A percentile compares a stretch with the other conserved stretches of the same genome.
These are phyloP conservation scores for Trichogramma pretiosum DNA, from an alignment of 1,140 invertebrate species.

Conservation along the genomic window DNA sequence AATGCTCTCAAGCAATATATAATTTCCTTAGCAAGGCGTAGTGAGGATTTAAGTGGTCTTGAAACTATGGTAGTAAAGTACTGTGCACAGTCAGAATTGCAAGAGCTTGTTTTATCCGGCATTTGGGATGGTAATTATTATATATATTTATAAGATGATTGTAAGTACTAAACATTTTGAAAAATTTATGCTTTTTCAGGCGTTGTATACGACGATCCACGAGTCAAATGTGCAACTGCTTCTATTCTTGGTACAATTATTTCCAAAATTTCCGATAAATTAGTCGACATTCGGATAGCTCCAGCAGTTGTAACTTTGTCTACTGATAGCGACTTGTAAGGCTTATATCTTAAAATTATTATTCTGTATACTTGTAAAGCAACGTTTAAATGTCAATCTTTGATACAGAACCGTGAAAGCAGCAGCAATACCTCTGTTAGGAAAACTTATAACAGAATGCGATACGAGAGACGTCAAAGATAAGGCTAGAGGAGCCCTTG, in stretches of 20 bases:
- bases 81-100: slow-evolving; percentile 42
- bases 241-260: slow-evolving; percentile 54
- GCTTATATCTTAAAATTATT: slow-evolving; percentile 6
- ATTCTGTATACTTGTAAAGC: neutral
- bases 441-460: slow-evolving; percentile 55
- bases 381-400: neutral
- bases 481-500: slow-evolving; percentile 63
- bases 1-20: slow-evolving; percentile 36
- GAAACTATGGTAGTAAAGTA: slow-evolving; percentile 49
- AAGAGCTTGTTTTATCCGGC: slow-evolving; percentile 54
- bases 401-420: slow-evolving; percentile 51
- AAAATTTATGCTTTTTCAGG: slow-evolving; percentile 31
- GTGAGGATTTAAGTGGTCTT: slow-evolving; percentile 44
- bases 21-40: slow-evolving; percentile 34
- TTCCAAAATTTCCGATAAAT: slow-evolving; percentile 47
- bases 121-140: slow-evolving; percentile 57
- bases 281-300: slow-evolving; percentile 53
- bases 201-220: slow-evolving; percentile 56
- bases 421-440: slow-evolving; percentile 56
- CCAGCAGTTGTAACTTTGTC: slow-evolving; percentile 64
- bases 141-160: neutral
- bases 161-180: slow-evolving; percentile 7
- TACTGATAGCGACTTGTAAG: slow-evolving; percentile 61
- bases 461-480: slow-evolving; percentile 53
- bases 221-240: slow-evolving; percentile 52